Evolutionary conservation across 2,113 vertebrate species (phyloP).

Genomic region (Xiphophorus couchianus): DNA sequence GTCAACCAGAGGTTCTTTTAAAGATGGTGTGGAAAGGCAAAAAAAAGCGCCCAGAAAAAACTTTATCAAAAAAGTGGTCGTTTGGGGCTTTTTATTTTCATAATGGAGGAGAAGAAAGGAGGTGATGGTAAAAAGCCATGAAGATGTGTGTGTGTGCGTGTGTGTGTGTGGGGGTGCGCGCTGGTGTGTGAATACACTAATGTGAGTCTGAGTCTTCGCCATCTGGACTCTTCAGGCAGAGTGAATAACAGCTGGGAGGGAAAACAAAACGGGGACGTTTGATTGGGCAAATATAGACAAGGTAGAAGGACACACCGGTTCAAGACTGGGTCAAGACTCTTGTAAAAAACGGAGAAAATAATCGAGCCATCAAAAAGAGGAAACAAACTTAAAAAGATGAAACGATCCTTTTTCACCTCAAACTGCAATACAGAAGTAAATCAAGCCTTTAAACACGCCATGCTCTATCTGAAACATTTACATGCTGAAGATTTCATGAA

Average conservation of each 20-base stretch:
- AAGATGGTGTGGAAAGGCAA: conserved; percentile 80
- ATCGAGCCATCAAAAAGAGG: conserved; percentile 20
- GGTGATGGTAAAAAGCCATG: conserved; percentile 77
- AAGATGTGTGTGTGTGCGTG: conserved; percentile 32
- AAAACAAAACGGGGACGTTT: conserved; percentile 90
- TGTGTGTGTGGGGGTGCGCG: conserved; percentile 6
- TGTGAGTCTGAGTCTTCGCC: conserved; percentile 87
- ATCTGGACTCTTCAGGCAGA: conserved; percentile 90
- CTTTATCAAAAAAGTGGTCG: conserved; percentile 86
- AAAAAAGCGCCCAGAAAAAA: conserved; percentile 84
- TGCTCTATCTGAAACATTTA: conserved; percentile 41
- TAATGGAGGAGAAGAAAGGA: conserved; percentile 86
- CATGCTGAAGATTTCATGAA: conserved; percentile 63
- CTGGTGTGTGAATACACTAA: conserved; percentile 33
- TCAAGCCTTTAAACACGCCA: conserved; percentile 50
- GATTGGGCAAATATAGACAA: conserved; percentile 88
- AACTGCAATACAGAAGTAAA: conserved; percentile 71
- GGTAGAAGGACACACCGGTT: conserved; percentile 50
- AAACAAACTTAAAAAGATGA: conserved; percentile 53
- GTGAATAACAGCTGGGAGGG: conserved; percentile 94
- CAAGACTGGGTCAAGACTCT: conserved; percentile 52
- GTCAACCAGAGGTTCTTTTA: conserved; percentile 80
- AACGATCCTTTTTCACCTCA: conserved; percentile 78
- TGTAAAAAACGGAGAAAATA: conserved; percentile 43
- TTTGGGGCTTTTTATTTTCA: conserved; percentile 88